Base-by-base conservation (phyloP, 2,888 invertebrate species). In the Lycophotia porphyrea region DNA sequence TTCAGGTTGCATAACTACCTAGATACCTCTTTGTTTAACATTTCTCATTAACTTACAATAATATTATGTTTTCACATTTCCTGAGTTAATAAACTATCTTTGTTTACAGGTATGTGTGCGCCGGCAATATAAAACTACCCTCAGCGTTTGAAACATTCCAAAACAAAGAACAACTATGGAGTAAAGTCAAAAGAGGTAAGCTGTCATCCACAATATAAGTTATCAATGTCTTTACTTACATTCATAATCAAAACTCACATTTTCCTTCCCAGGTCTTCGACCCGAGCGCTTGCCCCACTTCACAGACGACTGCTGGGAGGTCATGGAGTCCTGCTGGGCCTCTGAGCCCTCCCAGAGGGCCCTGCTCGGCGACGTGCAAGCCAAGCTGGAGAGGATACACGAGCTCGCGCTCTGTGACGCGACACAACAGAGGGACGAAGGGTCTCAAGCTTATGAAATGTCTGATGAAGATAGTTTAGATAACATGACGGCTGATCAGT, bases 131-230 rank as follows among this genome's bases (percentile, higher is more conserved):
- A 0, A 97, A 97, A 84, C 96, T 99, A 76, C 99, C 99, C 0
- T 97, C 97, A 64, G 97, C 97, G 9, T 99, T 98, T 92, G 98
- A 98, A 91, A 97, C 97, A 84, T 98, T 98, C 92, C 97, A 97
- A 89, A 98, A 98, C 88, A 98, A 98, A 90, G 98, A 99, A 91
- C 98, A 98, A 89, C 95, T 99, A 0, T 99, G 98, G 98, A 98
- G 96, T 76, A 98, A 97, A 91, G 99, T 99, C 0, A 97, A 97
- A 89, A 97, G 97, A 97, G 98, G 98, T 98, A 90, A 90, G 73
- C 52, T 47, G 2, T 13, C 18, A 7, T 36, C 27, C 13, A 68
- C 31, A 31, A 24, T 13, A 44, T 8, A 31, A 65, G 13, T 24
- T 0, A 42, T 13, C 3, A 24, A 60, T 9, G n/a, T 24, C 31